phyloP scores from a whole-genome alignment of 2,797 vertebrate species.

The Passerculus sandwichensis region DNA sequence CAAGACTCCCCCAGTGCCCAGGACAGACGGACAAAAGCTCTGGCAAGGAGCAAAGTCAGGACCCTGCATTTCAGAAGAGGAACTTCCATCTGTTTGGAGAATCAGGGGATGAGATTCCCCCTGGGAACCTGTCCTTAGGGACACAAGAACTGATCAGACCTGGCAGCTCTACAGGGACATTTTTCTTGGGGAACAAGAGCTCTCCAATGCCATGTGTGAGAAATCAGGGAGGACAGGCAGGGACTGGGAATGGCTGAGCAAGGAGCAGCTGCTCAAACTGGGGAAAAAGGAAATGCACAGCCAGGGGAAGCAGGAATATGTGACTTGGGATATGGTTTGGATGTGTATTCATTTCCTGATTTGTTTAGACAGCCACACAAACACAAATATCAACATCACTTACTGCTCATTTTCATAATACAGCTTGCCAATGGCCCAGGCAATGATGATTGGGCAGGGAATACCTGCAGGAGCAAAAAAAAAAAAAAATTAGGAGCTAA shows the following conservation, averaged over 20 bases:
- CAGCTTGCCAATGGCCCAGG: constrained; percentile 93
- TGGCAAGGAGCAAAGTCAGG: neutral
- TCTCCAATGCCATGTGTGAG: neutral
- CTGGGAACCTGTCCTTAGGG: neutral
- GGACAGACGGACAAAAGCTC: neutral
- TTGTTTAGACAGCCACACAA: neutral
- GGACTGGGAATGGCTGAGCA: neutral
- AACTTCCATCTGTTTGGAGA: neutral
- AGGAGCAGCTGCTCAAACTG: neutral
- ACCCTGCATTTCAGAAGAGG: neutral
- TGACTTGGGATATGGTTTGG: neutral
- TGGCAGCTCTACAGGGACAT: neutral
- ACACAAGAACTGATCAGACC: neutral
- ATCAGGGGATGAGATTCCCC: neutral
- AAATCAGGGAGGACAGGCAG: neutral
- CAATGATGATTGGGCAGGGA: constrained; percentile 92
- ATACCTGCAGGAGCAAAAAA: constrained; percentile 82
- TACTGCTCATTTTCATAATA: constrained; percentile 97
- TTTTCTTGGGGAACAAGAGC: neutral
- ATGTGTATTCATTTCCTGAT: neutral
- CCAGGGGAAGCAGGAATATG: neutral
- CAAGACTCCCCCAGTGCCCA: neutral
- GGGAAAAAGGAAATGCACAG: neutral
- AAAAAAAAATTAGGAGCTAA: neutral
- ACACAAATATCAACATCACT: constrained; percentile 66